phyloP scores from a whole-genome alignment of 2,888 invertebrate species.

The Acronicta leporina region DNA sequence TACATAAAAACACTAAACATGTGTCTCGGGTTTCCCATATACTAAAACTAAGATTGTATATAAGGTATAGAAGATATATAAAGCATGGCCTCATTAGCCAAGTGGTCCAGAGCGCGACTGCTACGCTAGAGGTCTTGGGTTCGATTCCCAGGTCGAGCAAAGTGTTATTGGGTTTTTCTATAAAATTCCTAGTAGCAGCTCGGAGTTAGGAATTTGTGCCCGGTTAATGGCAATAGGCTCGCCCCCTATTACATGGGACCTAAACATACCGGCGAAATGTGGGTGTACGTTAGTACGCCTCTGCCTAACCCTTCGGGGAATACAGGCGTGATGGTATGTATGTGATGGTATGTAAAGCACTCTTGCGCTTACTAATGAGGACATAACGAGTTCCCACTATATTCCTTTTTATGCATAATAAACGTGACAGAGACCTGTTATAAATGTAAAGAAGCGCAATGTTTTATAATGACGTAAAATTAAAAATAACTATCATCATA shows the following conservation, averaged over 20 bases:
- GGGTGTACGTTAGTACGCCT: too few relatives aligned
- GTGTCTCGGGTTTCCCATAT: too few relatives aligned
- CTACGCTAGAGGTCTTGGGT: not conserved
- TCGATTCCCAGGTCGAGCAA: not conserved
- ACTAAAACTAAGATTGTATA: too few relatives aligned
- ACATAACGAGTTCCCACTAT: slow-evolving; percentile 8
- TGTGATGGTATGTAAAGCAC: not conserved
- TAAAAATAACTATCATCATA: too few relatives aligned
- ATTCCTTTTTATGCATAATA: slow-evolving; percentile 20
- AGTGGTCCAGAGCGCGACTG: not conserved
- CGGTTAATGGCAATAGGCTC: not conserved
- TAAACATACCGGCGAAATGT: too few relatives aligned
- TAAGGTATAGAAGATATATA: too few relatives aligned
- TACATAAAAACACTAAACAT: too few relatives aligned
- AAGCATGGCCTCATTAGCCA: too few relatives aligned
- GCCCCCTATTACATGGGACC: not conserved
- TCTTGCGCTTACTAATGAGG: slow-evolving; percentile 21
- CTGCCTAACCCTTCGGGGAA: too few relatives aligned
- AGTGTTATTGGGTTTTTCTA: not conserved
- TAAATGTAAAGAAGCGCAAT: not conserved
- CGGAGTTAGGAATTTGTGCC: not conserved
- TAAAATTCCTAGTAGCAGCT: too few relatives aligned
- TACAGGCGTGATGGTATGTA: too few relatives aligned
- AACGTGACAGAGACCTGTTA: not conserved
- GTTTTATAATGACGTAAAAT: too few relatives aligned